These are phyloP conservation scores for Oncorhynchus gorbuscha DNA, from an alignment of 2,113 vertebrate genomes.

Conservation along the genomic window DNA sequence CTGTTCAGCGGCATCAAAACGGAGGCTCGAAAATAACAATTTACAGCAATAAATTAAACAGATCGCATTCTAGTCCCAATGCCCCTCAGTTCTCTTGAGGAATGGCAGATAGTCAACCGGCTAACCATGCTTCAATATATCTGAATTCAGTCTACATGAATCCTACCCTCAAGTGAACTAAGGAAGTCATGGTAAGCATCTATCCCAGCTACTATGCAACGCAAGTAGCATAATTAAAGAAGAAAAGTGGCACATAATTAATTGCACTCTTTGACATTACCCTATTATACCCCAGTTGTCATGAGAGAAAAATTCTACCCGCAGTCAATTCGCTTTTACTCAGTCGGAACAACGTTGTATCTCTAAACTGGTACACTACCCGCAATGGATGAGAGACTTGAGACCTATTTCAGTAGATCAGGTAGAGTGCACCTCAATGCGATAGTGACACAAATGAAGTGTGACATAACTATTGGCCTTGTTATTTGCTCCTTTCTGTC, in stretches of 20 bases:
- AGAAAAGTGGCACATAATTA: background rate
- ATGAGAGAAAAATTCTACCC: background rate
- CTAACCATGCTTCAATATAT: background rate
- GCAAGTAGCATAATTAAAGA: background rate
- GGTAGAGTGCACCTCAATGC: background rate
- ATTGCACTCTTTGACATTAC: background rate
- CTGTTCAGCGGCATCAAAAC: slow-evolving; percentile 52
- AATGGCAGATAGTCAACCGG: slow-evolving; percentile 42
- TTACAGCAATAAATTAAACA: slow-evolving; percentile 38
- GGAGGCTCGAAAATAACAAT: slow-evolving; percentile 20
- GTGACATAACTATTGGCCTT: slow-evolving; percentile 19
- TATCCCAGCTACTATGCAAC: background rate
- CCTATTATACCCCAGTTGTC: background rate
- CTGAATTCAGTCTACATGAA: background rate
- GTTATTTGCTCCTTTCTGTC: slow-evolving; percentile 20
- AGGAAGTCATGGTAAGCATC: background rate
- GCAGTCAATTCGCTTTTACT: background rate
- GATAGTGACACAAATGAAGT: background rate
- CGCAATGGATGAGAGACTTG: background rate
- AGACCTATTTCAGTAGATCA: background rate
- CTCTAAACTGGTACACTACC: background rate
- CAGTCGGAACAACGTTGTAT: background rate
- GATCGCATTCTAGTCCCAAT: slow-evolving; percentile 44
- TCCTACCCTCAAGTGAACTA: background rate
- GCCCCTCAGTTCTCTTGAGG: slow-evolving; percentile 18